These are phyloP conservation scores for Watsonalla binaria DNA, from an alignment of 2,888 invertebrate species.

Conservation along the genomic window DNA sequence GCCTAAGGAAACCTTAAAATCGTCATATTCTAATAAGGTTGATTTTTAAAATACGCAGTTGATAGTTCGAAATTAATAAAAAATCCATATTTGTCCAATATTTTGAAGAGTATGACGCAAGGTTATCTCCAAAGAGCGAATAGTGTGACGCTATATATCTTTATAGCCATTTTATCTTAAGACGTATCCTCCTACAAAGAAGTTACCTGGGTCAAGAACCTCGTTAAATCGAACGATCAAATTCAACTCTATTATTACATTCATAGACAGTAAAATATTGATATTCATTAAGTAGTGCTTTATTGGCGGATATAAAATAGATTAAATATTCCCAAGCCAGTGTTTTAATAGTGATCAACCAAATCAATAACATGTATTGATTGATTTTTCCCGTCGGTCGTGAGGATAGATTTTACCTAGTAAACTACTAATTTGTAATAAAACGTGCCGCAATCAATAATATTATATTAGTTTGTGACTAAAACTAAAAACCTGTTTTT, in stretches of 20 bases:
- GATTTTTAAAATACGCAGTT: too few species aligned
- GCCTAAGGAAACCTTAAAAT: too few species aligned
- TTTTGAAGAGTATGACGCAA: background rate
- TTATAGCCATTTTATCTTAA: slow-evolving; percentile 47
- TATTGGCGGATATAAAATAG: background rate
- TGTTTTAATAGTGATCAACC: background rate
- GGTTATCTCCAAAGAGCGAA: slow-evolving; percentile 45
- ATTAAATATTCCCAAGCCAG: background rate
- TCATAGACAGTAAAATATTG: background rate
- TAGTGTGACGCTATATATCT: slow-evolving; percentile 37
- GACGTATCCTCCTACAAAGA: slow-evolving; percentile 32
- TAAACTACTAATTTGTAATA: too few species aligned
- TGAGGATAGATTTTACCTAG: too few species aligned
- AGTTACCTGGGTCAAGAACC: slow-evolving; percentile 57
- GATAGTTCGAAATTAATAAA: too few species aligned
- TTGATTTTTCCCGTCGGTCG: background rate
- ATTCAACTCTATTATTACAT: background rate
- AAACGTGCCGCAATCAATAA: too few species aligned
- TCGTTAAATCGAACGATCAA: slow-evolving; percentile 41
- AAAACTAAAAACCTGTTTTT: too few species aligned
- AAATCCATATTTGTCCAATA: too few species aligned
- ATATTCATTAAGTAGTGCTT: background rate
- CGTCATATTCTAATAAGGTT: too few species aligned
- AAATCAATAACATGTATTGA: background rate
- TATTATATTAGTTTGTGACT: too few species aligned